Conservation (phyloP, 2,797 vertebrate genomes). For the Sebastes iracundus region DNA sequence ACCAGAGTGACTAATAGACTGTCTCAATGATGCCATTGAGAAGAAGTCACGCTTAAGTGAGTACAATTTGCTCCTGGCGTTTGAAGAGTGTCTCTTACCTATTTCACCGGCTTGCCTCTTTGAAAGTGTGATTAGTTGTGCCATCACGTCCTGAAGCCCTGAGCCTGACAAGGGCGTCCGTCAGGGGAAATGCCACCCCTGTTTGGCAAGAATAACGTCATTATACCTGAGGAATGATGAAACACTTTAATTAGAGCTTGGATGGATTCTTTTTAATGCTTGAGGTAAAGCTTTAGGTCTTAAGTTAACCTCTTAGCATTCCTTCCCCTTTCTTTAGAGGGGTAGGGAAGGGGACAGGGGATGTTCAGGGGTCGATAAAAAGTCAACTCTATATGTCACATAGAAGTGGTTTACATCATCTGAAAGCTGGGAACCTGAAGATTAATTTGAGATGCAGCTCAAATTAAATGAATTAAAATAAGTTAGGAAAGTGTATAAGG, state of each 20-base stretch:
- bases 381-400: no score
- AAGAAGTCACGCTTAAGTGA: constrained; percentile 33
- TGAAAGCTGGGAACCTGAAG: no score
- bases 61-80: constrained; percentile 12
- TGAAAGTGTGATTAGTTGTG: background rate
- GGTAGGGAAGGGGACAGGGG: no score
- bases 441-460: no score
- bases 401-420: no score
- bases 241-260: background rate
- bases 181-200: constrained; percentile 11
- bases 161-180: background rate
- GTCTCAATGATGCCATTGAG: constrained; percentile 12
- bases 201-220: background rate
- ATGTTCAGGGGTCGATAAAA: no score
- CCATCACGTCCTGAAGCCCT: background rate
- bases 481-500: no score
- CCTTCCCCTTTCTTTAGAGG: no score
- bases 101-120: background rate
- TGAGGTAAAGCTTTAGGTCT: background rate
- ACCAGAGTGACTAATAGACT: constrained; percentile 29
- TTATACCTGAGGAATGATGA: background rate
- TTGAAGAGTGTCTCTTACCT: constrained; percentile 4
- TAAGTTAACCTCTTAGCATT: no score
- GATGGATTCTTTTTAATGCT: background rate
- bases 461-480: no score